These are phyloP conservation scores for Liparis tanakae DNA, from an alignment of 2,797 vertebrate genomes.

Conservation along the genomic window DNA sequence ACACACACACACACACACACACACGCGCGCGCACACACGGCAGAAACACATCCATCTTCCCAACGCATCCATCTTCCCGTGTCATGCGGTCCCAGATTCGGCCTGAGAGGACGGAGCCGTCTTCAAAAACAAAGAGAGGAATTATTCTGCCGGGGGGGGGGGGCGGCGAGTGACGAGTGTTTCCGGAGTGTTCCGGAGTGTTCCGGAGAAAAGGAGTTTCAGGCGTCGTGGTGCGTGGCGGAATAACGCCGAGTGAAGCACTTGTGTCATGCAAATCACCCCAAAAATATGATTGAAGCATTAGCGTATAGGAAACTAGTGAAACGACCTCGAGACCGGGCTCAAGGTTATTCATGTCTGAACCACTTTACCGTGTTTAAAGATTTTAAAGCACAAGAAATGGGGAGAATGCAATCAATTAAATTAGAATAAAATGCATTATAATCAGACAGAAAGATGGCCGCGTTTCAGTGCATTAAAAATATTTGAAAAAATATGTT, in stretches of 20 bases:
- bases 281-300: constrained; percentile 3
- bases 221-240: neutral
- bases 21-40: neutral
- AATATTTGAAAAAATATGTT: neutral
- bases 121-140: constrained; percentile 19
- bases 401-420: neutral
- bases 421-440: neutral
- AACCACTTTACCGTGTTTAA: neutral
- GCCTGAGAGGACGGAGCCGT: constrained; percentile 29
- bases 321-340: neutral
- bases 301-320: neutral
- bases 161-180: too few relatives aligned
- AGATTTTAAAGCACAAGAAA: neutral
- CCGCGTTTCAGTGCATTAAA: neutral
- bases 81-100: constrained; percentile 37
- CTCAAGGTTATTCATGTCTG: neutral
- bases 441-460: too few relatives aligned
- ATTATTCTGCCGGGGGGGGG: neutral
- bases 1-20: neutral
- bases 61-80: constrained; percentile 57
- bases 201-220: neutral
- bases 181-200: neutral
- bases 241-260: neutral
- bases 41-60: constrained; percentile 60
- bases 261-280: constrained; percentile 18